These are phyloP conservation scores for Eupithecia dodoneata DNA, from an alignment of 2,888 invertebrate genomes.

Conservation along the genomic window DNA sequence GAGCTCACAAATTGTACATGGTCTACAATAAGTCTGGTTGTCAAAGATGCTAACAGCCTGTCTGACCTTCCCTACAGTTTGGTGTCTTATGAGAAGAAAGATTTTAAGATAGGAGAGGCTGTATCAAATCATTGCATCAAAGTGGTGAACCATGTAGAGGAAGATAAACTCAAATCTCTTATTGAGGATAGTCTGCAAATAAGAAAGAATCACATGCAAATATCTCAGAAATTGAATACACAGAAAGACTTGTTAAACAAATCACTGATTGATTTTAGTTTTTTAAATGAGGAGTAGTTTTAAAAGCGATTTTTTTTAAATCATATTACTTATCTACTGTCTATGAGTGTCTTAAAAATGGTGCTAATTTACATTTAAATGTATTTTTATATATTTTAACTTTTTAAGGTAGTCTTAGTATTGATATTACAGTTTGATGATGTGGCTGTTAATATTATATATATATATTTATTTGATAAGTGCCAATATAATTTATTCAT, in stretches of 20 bases:
- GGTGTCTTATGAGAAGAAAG: slow-evolving; percentile 75
- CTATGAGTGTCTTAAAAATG: neutral
- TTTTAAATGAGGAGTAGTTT: slow-evolving; percentile 59
- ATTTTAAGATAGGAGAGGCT: slow-evolving; percentile 77
- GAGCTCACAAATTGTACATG: slow-evolving; percentile 72
- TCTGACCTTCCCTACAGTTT: slow-evolving; percentile 76
- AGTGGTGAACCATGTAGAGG: slow-evolving; percentile 53
- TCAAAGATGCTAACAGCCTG: slow-evolving; percentile 66
- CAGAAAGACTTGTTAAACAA: slow-evolving; percentile 68
- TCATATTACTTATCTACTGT: neutral
- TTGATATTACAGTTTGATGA: slow-evolving; percentile 6
- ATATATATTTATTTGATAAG: slow-evolving; percentile 15
- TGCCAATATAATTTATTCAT: slow-evolving; percentile 24
- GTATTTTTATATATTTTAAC: slow-evolving; percentile 3
- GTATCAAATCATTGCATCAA: slow-evolving; percentile 69
- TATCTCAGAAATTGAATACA: slow-evolving; percentile 66
- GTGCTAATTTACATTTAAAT: neutral
- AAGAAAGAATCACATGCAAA: slow-evolving; percentile 62
- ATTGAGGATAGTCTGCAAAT: slow-evolving; percentile 75
- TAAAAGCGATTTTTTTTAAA: neutral
- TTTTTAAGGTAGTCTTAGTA: neutral
- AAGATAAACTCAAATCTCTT: slow-evolving; percentile 68
- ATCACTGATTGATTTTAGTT: slow-evolving; percentile 70
- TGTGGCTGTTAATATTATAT: slow-evolving; percentile 4
- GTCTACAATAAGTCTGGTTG: slow-evolving; percentile 71